These are phyloP conservation scores for Porites lutea DNA, from an alignment of 64 coral and sea anemone genomes.

Conservation along the genomic window DNA sequence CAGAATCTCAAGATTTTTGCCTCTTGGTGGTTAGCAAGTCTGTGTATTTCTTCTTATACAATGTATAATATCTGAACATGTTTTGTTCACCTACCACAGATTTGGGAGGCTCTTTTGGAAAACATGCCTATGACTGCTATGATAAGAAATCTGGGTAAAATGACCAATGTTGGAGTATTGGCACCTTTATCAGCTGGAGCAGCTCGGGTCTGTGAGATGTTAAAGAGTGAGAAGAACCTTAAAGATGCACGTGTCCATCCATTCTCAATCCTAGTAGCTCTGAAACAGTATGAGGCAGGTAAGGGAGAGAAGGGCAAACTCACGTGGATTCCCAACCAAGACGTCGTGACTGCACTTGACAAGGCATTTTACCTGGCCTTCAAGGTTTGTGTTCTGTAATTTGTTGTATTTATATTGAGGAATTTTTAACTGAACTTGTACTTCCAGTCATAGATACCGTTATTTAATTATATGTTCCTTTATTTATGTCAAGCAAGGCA, in stretches of 20 bases:
- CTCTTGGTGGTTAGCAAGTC: no score
- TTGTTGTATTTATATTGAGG: no score
- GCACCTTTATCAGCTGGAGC: constrained; percentile 37
- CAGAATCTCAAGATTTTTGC: no score
- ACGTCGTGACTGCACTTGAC: constrained; percentile 75
- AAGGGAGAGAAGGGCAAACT: constrained; percentile 82
- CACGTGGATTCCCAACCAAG: constrained; percentile 75
- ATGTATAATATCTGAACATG: no score
- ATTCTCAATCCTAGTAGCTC: constrained; percentile 83
- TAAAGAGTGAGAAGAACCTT: constrained; percentile 43
- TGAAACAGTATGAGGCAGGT: constrained; percentile 84
- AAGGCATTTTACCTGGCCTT: constrained; percentile 89
- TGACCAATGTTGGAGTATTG: constrained; percentile 83
- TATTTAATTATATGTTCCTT: no score
- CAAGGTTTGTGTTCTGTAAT: constrained; percentile 55
- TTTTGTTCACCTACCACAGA: constrained; percentile 17
- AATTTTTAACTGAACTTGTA: no score
- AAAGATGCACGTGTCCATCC: constrained; percentile 90
- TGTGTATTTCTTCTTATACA: no score
- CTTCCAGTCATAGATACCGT: no score
- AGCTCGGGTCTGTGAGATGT: constrained; percentile 53
- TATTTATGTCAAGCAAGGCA: no score
- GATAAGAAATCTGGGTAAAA: constrained; percentile 95
- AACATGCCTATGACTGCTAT: constrained; percentile 99
- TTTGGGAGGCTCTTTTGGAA: constrained; percentile 91